Evolutionary conservation across 2,888 invertebrate species (phyloP), one percentile per base, ranked within the genome.

Genomic region (Cabera pusaria): DNA sequence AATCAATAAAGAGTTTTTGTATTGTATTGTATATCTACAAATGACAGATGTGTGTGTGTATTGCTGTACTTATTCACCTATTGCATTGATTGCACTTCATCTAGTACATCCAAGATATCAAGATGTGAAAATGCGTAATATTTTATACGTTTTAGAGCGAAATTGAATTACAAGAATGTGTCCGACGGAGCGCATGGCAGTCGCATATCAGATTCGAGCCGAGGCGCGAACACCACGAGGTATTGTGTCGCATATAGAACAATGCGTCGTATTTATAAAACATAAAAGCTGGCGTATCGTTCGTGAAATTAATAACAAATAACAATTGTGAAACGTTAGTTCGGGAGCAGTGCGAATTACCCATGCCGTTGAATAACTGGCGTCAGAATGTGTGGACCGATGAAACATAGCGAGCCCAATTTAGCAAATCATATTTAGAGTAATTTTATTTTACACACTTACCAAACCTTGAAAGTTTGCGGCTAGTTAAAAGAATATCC

Each of bases 301-400:
- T 86, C 85, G 78, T 81, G 87, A 88, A 87, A 88, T 87, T 87
- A 87, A 88, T 87, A 88, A 88, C 87, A 87, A 88, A 88, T 87
- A 87, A 87, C 87, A 87, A 86, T 85, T 79, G 84, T 84, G 87
- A 79, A 86, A 86, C 85, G 80, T 82, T 83, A 81, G 80, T 83
- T 84, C 81, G 81, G 82, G 73, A 76, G 77, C 81, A 71, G 74
- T 76, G 83, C 74, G 85, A 86, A 85, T 83, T 86, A 78, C 77
- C 79, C 78, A 73, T 73, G 70, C 71, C 66, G 71, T 73, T 80
- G 75, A 76, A 77, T 79, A 76, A 73, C 73, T 67, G 57, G 39
- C 56, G 56, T 49, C 60, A 63, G 57, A 64, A 64, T 68, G 55
- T 52, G 37, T 49, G 28, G 32, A 31, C 32, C 23, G 27, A 28